Base-by-base conservation (phyloP, 2,113 vertebrate species). In the Ovibos moschatus region DNA sequence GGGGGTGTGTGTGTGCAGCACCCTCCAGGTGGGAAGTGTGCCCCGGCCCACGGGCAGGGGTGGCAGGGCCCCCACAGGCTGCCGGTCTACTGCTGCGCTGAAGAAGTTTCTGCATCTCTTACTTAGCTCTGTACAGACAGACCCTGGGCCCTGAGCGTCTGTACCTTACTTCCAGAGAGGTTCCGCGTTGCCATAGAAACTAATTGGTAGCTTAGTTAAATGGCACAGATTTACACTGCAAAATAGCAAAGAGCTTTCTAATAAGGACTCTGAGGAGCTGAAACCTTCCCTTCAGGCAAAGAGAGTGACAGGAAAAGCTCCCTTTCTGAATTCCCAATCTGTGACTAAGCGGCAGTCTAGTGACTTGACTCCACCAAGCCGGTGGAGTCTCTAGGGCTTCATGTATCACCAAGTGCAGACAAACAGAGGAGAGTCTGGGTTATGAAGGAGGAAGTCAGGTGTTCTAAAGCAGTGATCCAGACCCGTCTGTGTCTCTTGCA, bases 171-270 rank as follows among this genome's bases (percentile, higher is more conserved):
- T 93, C 76, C 67, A 87, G 92, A 94, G 76, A 57, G 95, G 82
- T 84, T 90, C 74, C 27, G 36, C 51, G 96, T 96, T 97, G 94
- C 79, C 87, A 84, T 11, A 84, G 96, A 92, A 97, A 97, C 86
- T 89, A 89, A 95, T 28, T 87, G 67, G 64, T 45, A 45, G 58
- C 60, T 7, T 36, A 50, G 57, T 76, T 94, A 91, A 96, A n/a
- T 14, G 33, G 47, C 67, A 74, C 53, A 40, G 89, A 92, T 83
- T 98, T 91, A 71, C 7, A 62, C 23, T 85, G n/a, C 36, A 45
- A 82, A 83, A 94, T 51, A 28, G 50, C 86, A 91, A 89, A 97
- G 84, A 87, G 45, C 79, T 85, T 92, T 89, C 57, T 64, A 81
- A 21, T 67, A n/a, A 60, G 76, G 43, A 94, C 27, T 62, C 33